Evolutionary conservation across 2,797 vertebrate genomes (phyloP).

Genomic region (Sebastes cheni): DNA sequence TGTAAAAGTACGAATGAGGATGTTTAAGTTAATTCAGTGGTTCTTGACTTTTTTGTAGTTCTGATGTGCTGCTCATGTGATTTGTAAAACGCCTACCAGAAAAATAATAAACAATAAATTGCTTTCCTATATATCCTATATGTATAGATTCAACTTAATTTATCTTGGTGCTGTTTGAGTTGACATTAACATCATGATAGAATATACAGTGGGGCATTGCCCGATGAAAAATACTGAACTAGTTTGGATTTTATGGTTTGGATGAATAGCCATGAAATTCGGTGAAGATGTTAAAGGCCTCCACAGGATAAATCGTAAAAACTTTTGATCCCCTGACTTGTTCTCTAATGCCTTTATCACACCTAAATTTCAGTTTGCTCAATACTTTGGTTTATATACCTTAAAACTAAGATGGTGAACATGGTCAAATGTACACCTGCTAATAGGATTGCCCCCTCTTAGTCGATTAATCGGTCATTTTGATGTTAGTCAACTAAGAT

Average conservation of each 20-base stretch:
- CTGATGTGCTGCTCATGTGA: too few species aligned
- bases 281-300: neutral
- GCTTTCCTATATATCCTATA: neutral
- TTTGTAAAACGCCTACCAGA: accelerated
- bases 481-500: too few species aligned
- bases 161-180: neutral
- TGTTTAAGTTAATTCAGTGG: neutral
- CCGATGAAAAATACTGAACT: neutral
- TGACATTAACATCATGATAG: too few species aligned
- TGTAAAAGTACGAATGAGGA: neutral
- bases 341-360: too few species aligned
- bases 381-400: too few species aligned
- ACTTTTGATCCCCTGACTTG: neutral
- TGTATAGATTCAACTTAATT: neutral
- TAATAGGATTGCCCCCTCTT: too few species aligned
- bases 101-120: neutral
- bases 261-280: neutral
- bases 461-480: too few species aligned
- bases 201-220: too few species aligned
- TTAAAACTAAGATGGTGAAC: too few species aligned
- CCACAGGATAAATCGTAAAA: accelerated
- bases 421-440: accelerated
- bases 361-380: too few species aligned
- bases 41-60: neutral
- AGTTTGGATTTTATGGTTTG: neutral